A percentile compares a stretch with the other conserved stretches of the same genome.
Evolutionary conservation across 2,113 vertebrate genomes (phyloP).

Genomic region (Ageneiosus marmoratus): DNA sequence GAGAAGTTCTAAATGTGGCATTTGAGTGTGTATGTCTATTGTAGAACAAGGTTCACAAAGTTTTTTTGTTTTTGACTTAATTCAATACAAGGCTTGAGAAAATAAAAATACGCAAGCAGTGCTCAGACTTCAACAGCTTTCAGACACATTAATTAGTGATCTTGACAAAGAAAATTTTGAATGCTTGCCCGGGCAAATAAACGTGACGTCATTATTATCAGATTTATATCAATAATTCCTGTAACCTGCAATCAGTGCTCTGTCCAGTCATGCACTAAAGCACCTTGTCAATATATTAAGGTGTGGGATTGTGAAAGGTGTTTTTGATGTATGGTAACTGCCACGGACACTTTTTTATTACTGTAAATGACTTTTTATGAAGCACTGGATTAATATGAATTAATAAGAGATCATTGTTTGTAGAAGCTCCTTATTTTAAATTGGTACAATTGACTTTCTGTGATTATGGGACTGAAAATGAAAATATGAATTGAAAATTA

Average conservation of each 20-base stretch:
- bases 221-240: not conserved
- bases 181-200: not conserved
- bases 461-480: too few relatives aligned
- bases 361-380: not conserved
- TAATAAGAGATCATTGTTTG: not conserved
- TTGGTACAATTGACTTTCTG: not conserved
- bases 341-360: not conserved
- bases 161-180: not conserved
- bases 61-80: not conserved
- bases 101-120: not conserved
- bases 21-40: not conserved
- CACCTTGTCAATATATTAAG: not conserved
- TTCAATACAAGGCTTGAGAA: not conserved
- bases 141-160: not conserved
- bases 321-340: not conserved
- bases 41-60: not conserved
- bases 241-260: not conserved
- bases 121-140: not conserved
- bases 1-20: too few relatives aligned
- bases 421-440: not conserved
- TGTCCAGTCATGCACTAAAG: slow-evolving; percentile 8
- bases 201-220: not conserved
- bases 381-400: not conserved
- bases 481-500: not conserved
- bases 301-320: not conserved